Percentiles rank a stretch among this genome's conserved stretches.
phyloP scores from a whole-genome alignment of 2,797 vertebrate genomes.

The Choloepus didactylus region DNA sequence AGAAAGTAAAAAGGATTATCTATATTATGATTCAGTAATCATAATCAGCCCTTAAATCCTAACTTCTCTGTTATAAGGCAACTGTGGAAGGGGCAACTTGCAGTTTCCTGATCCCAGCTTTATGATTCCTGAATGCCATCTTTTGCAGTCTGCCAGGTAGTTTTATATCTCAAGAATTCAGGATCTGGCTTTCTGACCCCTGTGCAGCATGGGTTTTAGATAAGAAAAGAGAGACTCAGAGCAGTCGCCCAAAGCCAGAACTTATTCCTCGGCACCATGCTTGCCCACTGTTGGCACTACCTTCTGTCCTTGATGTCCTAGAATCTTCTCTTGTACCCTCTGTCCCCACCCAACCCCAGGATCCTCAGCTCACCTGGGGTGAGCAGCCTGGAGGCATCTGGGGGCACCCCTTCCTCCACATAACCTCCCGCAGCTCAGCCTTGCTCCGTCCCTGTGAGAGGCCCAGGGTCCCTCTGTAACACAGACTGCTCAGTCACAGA shows the following conservation, averaged over 20 bases:
- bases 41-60: too few species aligned
- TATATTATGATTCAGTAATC: too few species aligned
- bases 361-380: background rate
- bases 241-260: background rate
- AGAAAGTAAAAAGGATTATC: too few species aligned
- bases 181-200: too few species aligned
- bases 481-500: background rate
- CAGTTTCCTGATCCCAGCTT: too few species aligned
- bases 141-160: too few species aligned
- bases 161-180: too few species aligned
- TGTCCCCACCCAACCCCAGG: background rate
- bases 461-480: too few species aligned
- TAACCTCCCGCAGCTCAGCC: too few species aligned
- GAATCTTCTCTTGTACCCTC: background rate
- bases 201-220: background rate
- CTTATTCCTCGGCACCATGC: fast-evolving
- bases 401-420: background rate
- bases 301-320: background rate
- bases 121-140: too few species aligned
- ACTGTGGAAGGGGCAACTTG: too few species aligned
- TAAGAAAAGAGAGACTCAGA: background rate
- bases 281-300: background rate
- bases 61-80: too few species aligned
- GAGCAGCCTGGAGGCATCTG: background rate
- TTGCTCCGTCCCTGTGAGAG: background rate